Percentiles rank a stretch among this genome's conserved stretches.
Conservation (phyloP, 2,888 invertebrate genomes). For the Torymus texanus region DNA sequence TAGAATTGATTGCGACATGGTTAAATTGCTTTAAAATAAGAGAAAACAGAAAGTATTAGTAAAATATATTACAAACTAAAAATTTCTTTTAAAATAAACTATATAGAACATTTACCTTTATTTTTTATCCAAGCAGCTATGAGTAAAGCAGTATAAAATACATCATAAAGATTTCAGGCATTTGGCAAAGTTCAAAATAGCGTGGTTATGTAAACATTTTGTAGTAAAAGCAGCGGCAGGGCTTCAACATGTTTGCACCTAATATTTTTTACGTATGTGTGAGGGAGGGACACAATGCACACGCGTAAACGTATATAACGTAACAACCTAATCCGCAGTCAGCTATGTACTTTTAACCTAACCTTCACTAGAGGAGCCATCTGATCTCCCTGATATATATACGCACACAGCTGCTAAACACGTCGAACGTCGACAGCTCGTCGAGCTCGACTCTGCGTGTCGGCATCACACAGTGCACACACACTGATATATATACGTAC, state of each 20-base stretch:
- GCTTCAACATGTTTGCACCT: conserved; percentile 12
- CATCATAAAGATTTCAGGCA: not conserved
- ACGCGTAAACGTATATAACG: no score
- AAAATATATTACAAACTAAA: not conserved
- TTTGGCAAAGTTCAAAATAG: not conserved
- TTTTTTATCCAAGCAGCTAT: not conserved
- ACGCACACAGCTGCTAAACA: no score
- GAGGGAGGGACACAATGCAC: no score
- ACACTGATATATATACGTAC: not conserved
- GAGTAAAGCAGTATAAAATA: not conserved
- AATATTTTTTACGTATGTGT: not conserved
- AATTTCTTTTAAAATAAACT: no score
- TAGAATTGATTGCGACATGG: conserved; percentile 57
- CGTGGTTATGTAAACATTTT: conserved; percentile 17
- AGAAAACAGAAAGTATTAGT: not conserved
- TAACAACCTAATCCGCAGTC: no score
- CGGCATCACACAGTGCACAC: not conserved
- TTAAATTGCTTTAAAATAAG: not conserved
- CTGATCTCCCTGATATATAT: no score
- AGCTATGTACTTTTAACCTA: no score
- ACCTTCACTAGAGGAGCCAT: no score
- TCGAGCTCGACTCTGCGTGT: no score
- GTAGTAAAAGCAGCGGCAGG: not conserved
- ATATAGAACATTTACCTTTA: no score
- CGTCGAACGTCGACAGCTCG: no score